A percentile compares a stretch with the other conserved stretches of the same genome.
These are phyloP conservation scores for Pterobdella sp. DNA, from an alignment of 2,888 invertebrate genomes.

Conservation along the genomic window DNA sequence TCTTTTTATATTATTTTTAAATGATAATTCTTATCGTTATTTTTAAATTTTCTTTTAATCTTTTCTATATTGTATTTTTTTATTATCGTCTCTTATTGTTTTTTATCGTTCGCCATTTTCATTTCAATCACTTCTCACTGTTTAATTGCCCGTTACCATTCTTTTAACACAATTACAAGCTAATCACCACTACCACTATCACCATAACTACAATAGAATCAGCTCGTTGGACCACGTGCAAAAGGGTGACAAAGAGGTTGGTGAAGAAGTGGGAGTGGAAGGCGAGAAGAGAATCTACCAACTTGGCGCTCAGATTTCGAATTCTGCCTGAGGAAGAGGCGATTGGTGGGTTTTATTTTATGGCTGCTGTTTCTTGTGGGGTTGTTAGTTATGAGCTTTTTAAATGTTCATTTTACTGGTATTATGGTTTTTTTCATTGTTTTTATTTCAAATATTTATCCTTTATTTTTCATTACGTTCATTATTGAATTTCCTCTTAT, in stretches of 20 bases:
- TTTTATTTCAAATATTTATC: too few relatives aligned
- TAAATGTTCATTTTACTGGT: too few relatives aligned
- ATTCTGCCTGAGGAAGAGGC: neutral
- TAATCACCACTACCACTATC: neutral
- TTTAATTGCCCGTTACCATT: neutral
- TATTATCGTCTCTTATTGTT: neutral
- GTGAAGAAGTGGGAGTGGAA: slow-evolving; percentile 16
- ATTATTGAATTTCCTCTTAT: too few relatives aligned
- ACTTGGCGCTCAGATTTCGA: neutral
- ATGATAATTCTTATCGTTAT: too few relatives aligned
- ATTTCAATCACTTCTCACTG: neutral
- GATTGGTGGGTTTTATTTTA: neutral
- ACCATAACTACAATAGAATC: neutral
- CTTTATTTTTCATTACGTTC: too few relatives aligned
- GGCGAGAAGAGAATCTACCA: neutral
- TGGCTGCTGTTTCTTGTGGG: too few relatives aligned
- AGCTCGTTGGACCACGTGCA: neutral
- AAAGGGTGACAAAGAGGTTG: slow-evolving; percentile 15
- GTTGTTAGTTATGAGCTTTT: too few relatives aligned
- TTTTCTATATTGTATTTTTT: too few relatives aligned
- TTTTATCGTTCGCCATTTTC: neutral
- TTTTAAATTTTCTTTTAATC: too few relatives aligned
- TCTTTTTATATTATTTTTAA: too few relatives aligned
- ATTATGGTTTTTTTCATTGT: too few relatives aligned
- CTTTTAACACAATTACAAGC: neutral